Base-by-base conservation (phyloP, 1,140 invertebrate genomes). In the Liolophura sinensis region DNA sequence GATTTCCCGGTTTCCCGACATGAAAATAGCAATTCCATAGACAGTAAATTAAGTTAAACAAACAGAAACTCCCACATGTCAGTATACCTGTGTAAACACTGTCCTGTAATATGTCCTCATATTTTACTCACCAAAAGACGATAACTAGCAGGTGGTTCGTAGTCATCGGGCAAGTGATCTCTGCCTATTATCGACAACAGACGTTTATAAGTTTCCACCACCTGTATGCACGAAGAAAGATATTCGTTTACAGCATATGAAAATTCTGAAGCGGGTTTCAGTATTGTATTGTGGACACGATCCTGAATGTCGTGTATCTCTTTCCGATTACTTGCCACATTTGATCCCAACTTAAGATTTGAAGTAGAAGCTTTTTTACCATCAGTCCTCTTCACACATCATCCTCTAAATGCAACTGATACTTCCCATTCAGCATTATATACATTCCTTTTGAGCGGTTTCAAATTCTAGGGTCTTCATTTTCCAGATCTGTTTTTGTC, bases 91-190 rank as follows among this genome's bases (percentile, higher is more conserved):
- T n/a, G 12, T 54, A 3, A 5, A 3, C 1, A 12, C 18, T 20
- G 18, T 7, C 24, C 24, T 40, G 16, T 25, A 46, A 60, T 18
- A 18, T 40, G 9, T 46, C 46, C 24, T 14, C 12, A 1, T 1
- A 46, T 46, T 46, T 18, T 60, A 60, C 69, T 60, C 67, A 74
- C 73, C 52, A 74, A 59, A 58, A 73, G 61, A 20, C 40, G 46
- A 49, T 74, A 73, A 20, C 65, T 61, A 0, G 66, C 58, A 15
- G 70, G 70, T 27, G 73, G 68, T 48, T 72, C 71, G 59, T 74
- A 74, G 27, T 74, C 67, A 15, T 57, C 40, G 1, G 73, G 73
- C 5, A 74, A 66, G 31, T 72, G 57, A 47, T 62, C 27, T 9
- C 60, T 46, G 20, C 64, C 61, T 11, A 74, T 70, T 64, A 70